Evolutionary conservation across 2,113 vertebrate genomes (phyloP).

Genomic region (Willisornis vidua): DNA sequence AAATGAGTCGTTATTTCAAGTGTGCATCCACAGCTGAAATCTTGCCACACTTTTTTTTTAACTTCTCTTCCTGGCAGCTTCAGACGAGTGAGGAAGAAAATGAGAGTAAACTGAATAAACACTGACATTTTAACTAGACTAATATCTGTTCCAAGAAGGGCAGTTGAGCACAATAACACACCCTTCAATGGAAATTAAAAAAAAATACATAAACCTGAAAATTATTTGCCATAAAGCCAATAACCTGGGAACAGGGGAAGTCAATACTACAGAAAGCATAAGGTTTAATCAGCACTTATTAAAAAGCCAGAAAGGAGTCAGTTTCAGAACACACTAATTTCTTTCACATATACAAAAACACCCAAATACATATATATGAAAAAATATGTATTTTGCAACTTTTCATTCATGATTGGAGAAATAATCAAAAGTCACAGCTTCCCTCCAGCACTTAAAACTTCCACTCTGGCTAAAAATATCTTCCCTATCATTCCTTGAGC

Average conservation of each 20-base stretch:
- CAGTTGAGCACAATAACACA: background rate
- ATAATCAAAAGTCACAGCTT: background rate
- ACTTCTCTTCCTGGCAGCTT: background rate
- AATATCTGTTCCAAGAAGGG: background rate
- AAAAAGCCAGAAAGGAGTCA: background rate
- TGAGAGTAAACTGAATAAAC: background rate
- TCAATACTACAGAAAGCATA: background rate
- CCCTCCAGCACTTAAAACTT: background rate
- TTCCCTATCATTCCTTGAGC: background rate
- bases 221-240: background rate
- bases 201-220: background rate
- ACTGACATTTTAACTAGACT: background rate
- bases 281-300: background rate
- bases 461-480: slow-evolving; percentile 32
- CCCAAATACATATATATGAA: background rate
- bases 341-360: background rate
- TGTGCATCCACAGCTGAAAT: background rate
- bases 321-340: background rate
- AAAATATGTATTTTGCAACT: background rate
- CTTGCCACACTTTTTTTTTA: background rate
- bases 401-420: background rate
- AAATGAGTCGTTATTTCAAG: slow-evolving; percentile 20
- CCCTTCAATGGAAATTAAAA: background rate
- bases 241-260: background rate
- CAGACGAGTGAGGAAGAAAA: background rate